Evolutionary conservation across 64 coral and sea anemone species (phyloP), one percentile per base, ranked within the genome.

Genomic region (Montipora sp.): DNA sequence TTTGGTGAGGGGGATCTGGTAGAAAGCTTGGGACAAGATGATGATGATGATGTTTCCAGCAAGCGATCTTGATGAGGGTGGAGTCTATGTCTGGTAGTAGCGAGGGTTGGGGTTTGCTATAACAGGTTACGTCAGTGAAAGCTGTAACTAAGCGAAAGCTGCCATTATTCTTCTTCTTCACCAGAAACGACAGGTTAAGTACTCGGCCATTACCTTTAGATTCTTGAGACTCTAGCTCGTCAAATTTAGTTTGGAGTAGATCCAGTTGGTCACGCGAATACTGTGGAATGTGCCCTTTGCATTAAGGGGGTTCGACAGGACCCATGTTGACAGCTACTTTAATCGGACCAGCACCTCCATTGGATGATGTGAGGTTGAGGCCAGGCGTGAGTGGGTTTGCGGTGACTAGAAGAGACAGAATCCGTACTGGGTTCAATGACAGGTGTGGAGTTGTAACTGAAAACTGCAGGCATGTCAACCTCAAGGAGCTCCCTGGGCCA

Each of bases 281-380:
- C 51, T 91, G 58, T 48, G 3, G 10, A 0, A 36, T 36, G 36
- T 36, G 36, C 36, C 36, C 36, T 36, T 36, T 36, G 36, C 36
- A 36, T 36, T 36, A 36, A 36, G 36, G 36, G 36, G 36, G 36
- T 36, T 36, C 36, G 36, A 36, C 36, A 36, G 36, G 36, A 36
- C 36, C 36, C 36, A 36, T 36, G 36, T 36, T 36, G 36, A 36
- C 36, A 36, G 36, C 36, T 36, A 2, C 36, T 36, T 36, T 0
- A 36, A 57, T 57, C 53, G 53, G 53, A 57, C 53, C 53, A 11
- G 53, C 53, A 8, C 1, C 53, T 57, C 53, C 53, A 22, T 36
- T 79, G 84, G 12, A 93, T 8, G 21, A 93, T 88, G 48, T 78
- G 16, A 61, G 92, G 92, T 46, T 78, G 46, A 46, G 92, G 85